Base-by-base conservation (phyloP, 2,113 vertebrate species). In the Dasyornis broadbenti region DNA sequence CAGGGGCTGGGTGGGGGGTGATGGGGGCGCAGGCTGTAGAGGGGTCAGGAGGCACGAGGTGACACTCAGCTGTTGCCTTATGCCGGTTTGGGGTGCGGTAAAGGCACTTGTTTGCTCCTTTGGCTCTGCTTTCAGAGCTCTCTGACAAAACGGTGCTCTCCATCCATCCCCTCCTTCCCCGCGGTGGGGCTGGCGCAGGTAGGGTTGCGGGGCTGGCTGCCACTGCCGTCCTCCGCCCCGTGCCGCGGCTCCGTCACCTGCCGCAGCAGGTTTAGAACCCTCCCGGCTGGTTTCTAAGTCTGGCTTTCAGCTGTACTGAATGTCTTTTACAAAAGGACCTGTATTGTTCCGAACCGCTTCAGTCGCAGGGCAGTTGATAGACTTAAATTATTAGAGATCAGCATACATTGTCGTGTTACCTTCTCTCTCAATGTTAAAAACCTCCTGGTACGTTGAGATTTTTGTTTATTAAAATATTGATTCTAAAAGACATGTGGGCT, bases 231-330 rank as follows among this genome's bases (percentile, higher is more conserved):
- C 17, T 63, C 47, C 26, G 17, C 15, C 15, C 20, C 23, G 14
- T 7, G 56, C 49, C 13, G 37, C 39, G 17, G 50, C 68, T 15
- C 42, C 2, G 13, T 14, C 73, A 7, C 42, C 45, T 30, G 26
- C 18, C 40, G 3, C 3, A 3, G 73, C 44, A 18, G 53, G 31
- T 7, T 7, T 2, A 8, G 47, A 33, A 5, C 17, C 5, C 31
- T 2, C 10, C 17, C 2, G 3, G 23, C 3, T 19, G 52, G 8
- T 37, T 11, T 14, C 28, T 9, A 3, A 0, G 14, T 13, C 49
- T 22, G 52, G 4, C 33, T 39, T 14, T 13, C 22, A 4, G 42
- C 24, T 7, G 7, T 1, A 3, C 1, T 10, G 54, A 56, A 5
- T 5, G 15, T 2, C 39, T 4, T 14, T 11, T 42, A 4, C 13